A percentile compares a stretch with the other conserved stretches of the same genome.
phyloP scores from a whole-genome alignment of 2,888 invertebrate species.

The Drosophila leonis region DNA sequence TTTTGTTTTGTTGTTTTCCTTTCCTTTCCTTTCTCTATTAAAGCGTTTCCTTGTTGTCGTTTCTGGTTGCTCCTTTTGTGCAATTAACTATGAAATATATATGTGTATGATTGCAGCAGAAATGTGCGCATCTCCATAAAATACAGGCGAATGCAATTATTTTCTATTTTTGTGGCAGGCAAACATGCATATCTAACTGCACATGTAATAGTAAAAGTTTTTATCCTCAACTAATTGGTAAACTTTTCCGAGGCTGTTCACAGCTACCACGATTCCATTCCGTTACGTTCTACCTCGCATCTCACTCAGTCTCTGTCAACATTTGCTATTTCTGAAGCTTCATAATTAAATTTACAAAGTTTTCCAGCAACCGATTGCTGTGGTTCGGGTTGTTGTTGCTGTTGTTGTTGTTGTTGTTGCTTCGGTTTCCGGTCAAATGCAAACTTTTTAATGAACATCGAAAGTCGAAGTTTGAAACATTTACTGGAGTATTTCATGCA shows the following conservation, averaged over 20 bases:
- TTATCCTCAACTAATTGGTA: conserved; percentile 47
- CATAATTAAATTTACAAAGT: conserved; percentile 56
- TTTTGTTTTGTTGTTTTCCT: conserved; percentile 12
- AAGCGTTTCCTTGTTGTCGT: conserved; percentile 18
- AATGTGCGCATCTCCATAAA: conserved; percentile 24
- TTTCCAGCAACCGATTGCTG: conserved; percentile 35
- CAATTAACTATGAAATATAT: conserved; percentile 61
- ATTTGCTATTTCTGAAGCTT: conserved; percentile 17
- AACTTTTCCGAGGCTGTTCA: conserved; percentile 54
- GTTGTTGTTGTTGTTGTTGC: conserved; percentile 14
- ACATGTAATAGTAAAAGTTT: conserved; percentile 29
- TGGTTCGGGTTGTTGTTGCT: conserved; percentile 7
- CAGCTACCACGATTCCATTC: conserved; percentile 6
- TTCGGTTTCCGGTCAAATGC: conserved; percentile 5
- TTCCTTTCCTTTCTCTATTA: neutral
- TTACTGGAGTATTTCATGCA: conserved; percentile 27
- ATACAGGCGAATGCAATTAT: conserved; percentile 59
- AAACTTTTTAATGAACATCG: conserved; percentile 65
- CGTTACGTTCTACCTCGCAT: neutral
- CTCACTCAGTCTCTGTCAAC: conserved; percentile 3
- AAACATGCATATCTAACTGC: conserved; percentile 12
- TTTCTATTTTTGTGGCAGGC: conserved; percentile 29
- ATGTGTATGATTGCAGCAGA: conserved; percentile 13
- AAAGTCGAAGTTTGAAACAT: conserved; percentile 11
- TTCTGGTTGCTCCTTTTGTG: conserved; percentile 13